Evolutionary conservation across 2,888 invertebrate genomes (phyloP), one percentile per base, ranked within the genome.

Genomic region (Eilema griseolum): DNA sequence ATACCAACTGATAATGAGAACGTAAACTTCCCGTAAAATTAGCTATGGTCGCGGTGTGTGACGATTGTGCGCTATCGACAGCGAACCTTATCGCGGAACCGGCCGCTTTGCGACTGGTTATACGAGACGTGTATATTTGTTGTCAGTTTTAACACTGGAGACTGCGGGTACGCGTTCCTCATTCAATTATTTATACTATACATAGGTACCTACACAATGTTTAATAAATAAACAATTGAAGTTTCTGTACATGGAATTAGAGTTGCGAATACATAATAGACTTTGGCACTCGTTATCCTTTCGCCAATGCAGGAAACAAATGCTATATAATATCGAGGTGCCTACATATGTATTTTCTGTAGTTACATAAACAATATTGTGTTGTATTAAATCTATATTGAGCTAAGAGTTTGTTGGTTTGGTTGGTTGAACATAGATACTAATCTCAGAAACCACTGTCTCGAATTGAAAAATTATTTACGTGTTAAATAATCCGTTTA

Each of bases 21-120:
- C 83, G 86, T 90, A 91, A 91, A 93, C 92, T 91, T 88, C 90
- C 90, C 86, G 81, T 84, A 86, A 84, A 86, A 88, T 85, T 87
- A 77, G 84, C 86, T 85, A 86, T 83, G 86, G 84, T 82, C 85
- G 82, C 79, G 81, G 82, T 83, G 84, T 83, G 79, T 82, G 82
- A 81, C 85, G 86, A 87, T 86, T 84, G 84, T 86, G 82, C 85
- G 83, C 82, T 88, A 87, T 88, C 88, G 86, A 88, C 85, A 83
- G 76, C 84, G 83, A 85, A 86, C 89, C 86, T 92, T 92, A 92
- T 92, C 92, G 88, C 88, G 87, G 79, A 86, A 87, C 86, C 88
- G 87, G 83, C 88, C 85, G 86, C 86, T 80, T 78, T 81, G 82
- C 84, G 86, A 88, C 87, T 85, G 88, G 86, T 85, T 86, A 84